These are phyloP conservation scores for Nannoperca obscura DNA, from an alignment of 2,797 vertebrate genomes.

Conservation along the genomic window DNA sequence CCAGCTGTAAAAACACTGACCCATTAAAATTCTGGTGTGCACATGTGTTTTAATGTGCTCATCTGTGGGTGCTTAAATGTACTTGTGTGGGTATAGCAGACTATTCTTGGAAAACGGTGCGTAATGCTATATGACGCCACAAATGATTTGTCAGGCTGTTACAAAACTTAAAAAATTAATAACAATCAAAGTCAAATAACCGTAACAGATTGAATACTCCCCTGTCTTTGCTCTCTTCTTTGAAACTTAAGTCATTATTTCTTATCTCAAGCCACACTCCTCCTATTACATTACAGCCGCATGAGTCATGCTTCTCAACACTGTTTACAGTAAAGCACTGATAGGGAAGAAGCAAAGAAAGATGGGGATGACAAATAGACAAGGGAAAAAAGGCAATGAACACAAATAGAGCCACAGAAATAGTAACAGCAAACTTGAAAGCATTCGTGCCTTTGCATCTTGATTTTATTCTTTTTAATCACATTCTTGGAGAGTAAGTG, in stretches of 20 bases:
- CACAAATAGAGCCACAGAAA: conserved; percentile 33
- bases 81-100: conserved; percentile 44
- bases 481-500: conserved; percentile 15
- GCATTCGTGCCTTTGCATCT: conserved; percentile 21
- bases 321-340: conserved; percentile 63
- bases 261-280: conserved; percentile 22
- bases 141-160: conserved; percentile 34
- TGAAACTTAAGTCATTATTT: conserved; percentile 28
- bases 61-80: conserved; percentile 49
- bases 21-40: conserved; percentile 60
- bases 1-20: conserved; percentile 83
- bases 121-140: conserved; percentile 52
- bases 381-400: conserved; percentile 14
- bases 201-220: too few species aligned
- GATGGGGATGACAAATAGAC: conserved; percentile 42
- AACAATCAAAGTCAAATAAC: too few species aligned
- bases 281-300: conserved; percentile 51
- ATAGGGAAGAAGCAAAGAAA: conserved; percentile 37
- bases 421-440: conserved; percentile 19
- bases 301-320: conserved; percentile 65
- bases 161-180: not conserved
- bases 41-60: conserved; percentile 60
- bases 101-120: conserved; percentile 65
- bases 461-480: conserved; percentile 33
- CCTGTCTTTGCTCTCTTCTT: conserved; percentile 2